phyloP scores from a whole-genome alignment of 2,888 invertebrate genomes.

The Patella ulyssiponensis region DNA sequence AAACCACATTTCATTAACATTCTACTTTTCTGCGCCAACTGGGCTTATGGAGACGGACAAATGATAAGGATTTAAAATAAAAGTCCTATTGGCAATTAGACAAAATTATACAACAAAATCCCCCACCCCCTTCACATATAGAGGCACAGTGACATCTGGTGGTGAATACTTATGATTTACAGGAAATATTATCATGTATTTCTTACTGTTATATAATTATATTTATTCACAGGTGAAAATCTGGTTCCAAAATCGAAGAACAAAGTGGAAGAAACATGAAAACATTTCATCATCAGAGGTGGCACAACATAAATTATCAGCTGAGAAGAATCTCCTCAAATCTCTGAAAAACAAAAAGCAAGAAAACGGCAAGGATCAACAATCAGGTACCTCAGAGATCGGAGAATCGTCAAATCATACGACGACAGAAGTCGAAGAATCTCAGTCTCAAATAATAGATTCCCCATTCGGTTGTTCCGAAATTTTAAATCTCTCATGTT shows the following conservation, averaged over 20 bases:
- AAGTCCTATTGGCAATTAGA: too few species aligned
- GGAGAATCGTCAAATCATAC: neutral
- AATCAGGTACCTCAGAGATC: neutral
- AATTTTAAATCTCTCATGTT: neutral
- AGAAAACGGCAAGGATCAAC: conserved; percentile 21
- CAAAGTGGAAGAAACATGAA: conserved; percentile 92
- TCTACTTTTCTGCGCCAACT: too few species aligned
- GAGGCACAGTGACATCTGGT: too few species aligned
- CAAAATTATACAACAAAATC: too few species aligned
- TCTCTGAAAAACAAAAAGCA: conserved; percentile 35
- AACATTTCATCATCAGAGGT: conserved; percentile 91
- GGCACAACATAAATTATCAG: conserved; percentile 82
- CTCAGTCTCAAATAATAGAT: neutral
- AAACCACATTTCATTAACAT: too few species aligned
- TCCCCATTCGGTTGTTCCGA: neutral
- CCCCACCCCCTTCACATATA: too few species aligned
- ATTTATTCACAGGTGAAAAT: conserved; percentile 84
- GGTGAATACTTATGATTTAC: too few species aligned
- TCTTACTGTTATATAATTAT: conserved; percentile 28
- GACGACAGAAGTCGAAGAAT: neutral
- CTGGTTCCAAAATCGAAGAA: conserved; percentile 90
- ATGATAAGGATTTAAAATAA: too few species aligned
- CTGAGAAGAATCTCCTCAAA: conserved; percentile 57
- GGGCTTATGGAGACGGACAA: too few species aligned
- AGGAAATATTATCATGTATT: too few species aligned